Conservation (phyloP, 2,797 vertebrate genomes). For the Erethizon dorsatum region DNA sequence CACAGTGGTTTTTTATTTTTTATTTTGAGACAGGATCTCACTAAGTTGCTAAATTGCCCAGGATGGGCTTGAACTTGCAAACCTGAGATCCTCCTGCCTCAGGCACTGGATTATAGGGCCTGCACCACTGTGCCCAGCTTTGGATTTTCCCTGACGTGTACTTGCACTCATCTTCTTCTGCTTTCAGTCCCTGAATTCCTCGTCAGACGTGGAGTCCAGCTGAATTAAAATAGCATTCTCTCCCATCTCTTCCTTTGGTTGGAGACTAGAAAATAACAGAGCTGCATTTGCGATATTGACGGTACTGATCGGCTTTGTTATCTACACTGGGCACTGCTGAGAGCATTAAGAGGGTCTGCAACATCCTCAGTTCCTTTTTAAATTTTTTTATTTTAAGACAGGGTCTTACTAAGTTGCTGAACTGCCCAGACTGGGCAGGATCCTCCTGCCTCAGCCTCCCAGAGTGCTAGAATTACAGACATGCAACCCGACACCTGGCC, state of each 20-base stretch:
- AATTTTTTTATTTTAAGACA: neutral
- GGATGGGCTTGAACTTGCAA: neutral
- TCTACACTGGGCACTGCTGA: neutral
- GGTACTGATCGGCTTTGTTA: neutral
- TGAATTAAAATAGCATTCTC: conserved; percentile 10
- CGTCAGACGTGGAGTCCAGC: conserved; percentile 74
- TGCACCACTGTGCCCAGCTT: neutral
- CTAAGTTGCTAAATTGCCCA: neutral
- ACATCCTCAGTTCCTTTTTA: neutral
- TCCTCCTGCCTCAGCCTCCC: neutral
- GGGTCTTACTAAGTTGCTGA: neutral
- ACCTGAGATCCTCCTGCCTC: neutral
- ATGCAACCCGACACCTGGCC: neutral
- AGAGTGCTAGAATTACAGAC: neutral
- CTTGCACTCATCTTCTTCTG: conserved; percentile 69
- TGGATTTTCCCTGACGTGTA: conserved; percentile 83
- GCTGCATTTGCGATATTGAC: conserved; percentile 39
- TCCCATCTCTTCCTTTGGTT: conserved; percentile 37
- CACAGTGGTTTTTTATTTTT: neutral
- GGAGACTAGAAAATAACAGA: conserved; percentile 78
- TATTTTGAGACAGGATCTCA: neutral
- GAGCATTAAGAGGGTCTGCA: neutral
- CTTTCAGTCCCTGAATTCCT: conserved; percentile 78
- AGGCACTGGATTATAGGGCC: neutral
- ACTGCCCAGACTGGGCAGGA: neutral